Base-by-base conservation (phyloP, 64 coral and sea anemone genomes). In the Montipora foliosa region DNA sequence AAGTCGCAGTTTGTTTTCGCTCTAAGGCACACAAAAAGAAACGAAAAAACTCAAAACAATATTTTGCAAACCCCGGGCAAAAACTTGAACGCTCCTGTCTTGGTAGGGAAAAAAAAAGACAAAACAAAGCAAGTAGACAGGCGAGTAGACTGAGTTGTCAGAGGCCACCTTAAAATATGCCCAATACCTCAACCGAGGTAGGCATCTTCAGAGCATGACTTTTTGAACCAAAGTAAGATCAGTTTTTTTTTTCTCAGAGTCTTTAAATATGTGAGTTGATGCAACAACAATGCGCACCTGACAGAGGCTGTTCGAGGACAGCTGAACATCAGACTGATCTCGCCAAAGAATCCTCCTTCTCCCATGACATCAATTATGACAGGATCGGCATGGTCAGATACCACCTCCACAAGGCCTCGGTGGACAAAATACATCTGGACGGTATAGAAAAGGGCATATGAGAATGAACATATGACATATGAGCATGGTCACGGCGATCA, bases 381-480 rank as follows among this genome's bases (percentile, higher is more conserved):
- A 0, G 96, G 92, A 44, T 90, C 91, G 37, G 91, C 96, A 44
- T 95, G 92, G 51, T 95, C 93, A 24, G 92, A 94, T n/a, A 97
- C 92, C 14, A 97, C 96, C 79, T 97, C 96, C 5, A 95, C 96
- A 25, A 79, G 57, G 24, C 96, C 96, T 14, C 74, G 88, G 55
- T 97, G 96, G 62, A 97, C 94, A 7, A 97, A 97, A 19, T 97
- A 97, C 96, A 97, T 97, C 96, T 97, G 16, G 52, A 91, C 25
- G 5, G 76, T 9, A 37, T 37, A 49, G 44, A 48, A 49, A 29
- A 24, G 53, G 17, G 14, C 68, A 71, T 8, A 71, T 71, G 5
- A 71, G 7, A 11, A 13, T 37, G 13, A 68, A 44, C 44, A 44
- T 11, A 64, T 14, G 9, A 4, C 3, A 4, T 12, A 64, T 64